phyloP scores from a whole-genome alignment of 2,113 vertebrate species.

The Erythrocercus mccallii region DNA sequence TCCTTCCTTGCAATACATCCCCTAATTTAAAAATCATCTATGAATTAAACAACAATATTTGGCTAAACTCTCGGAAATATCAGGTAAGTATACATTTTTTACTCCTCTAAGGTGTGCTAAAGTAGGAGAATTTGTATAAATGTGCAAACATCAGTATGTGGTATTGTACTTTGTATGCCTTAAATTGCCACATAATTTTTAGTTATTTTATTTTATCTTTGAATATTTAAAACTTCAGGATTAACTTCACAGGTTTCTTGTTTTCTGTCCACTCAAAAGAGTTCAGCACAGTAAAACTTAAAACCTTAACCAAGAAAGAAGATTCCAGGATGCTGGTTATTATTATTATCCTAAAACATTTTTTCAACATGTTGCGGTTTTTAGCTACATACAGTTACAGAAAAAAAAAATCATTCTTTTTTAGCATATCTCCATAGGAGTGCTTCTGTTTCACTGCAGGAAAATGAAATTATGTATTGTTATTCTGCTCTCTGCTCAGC shows the following conservation, averaged over 20 bases:
- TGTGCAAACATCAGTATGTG: rapidly evolving
- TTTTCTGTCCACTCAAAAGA: not conserved
- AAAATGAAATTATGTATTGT: not conserved
- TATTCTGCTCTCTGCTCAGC: not conserved
- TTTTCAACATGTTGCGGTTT: not conserved
- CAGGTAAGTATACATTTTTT: not conserved
- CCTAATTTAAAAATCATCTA: not conserved
- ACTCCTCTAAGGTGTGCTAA: not conserved
- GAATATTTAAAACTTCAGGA: not conserved
- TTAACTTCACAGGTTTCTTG: not conserved
- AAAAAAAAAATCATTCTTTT: not conserved
- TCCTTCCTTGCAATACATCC: not conserved
- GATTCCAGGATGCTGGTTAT: not conserved
- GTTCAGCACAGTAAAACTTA: not conserved
- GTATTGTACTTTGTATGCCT: not conserved
- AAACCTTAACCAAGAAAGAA: not conserved
- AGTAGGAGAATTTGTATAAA: not conserved
- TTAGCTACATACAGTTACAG: no score
- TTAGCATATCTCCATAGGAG: not conserved
- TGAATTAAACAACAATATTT: not conserved
- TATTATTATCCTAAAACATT: not conserved
- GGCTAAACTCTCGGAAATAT: not conserved
- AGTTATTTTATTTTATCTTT: not conserved
- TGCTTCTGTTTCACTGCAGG: not conserved
- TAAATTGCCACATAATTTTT: not conserved